Evolutionary conservation across 1,140 invertebrate species (phyloP).

Genomic region (Drosophila mauritiana): DNA sequence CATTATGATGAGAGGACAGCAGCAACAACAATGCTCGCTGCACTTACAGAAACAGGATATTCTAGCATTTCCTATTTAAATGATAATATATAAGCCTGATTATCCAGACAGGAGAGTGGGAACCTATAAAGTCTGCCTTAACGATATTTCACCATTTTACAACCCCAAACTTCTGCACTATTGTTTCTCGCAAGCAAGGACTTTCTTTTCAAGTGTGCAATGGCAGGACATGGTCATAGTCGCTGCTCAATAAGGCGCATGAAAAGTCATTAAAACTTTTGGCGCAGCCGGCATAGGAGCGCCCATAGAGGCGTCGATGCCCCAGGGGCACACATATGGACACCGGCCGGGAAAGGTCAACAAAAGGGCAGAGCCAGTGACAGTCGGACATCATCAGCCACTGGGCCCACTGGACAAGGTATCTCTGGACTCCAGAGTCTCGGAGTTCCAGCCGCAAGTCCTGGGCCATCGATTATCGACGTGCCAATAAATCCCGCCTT

Average conservation of each 20-base stretch:
- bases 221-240: slow-evolving; percentile 35
- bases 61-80: not conserved
- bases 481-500: slow-evolving; percentile 67
- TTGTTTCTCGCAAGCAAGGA: not conserved
- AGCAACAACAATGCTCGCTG: slow-evolving; percentile 22
- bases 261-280: slow-evolving; percentile 81
- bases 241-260: slow-evolving; percentile 61
- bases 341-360: slow-evolving; percentile 54
- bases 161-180: no score
- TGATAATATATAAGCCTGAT: no score
- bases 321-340: slow-evolving; percentile 18
- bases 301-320: slow-evolving; percentile 23
- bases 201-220: not conserved
- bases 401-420: slow-evolving; percentile 26
- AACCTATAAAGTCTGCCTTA: no score
- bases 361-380: slow-evolving; percentile 59
- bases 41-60: slow-evolving; percentile 6
- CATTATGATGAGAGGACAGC: slow-evolving; percentile 51
- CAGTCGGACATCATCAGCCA: slow-evolving; percentile 49
- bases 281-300: slow-evolving; percentile 42
- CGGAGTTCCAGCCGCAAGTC: slow-evolving; percentile 5
- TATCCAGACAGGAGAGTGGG: no score
- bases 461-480: slow-evolving; percentile 64
- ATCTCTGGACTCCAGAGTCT: slow-evolving; percentile 6
- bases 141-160: no score